phyloP scores from a whole-genome alignment of 2,888 invertebrate species.

The Cephus rjabovi region DNA sequence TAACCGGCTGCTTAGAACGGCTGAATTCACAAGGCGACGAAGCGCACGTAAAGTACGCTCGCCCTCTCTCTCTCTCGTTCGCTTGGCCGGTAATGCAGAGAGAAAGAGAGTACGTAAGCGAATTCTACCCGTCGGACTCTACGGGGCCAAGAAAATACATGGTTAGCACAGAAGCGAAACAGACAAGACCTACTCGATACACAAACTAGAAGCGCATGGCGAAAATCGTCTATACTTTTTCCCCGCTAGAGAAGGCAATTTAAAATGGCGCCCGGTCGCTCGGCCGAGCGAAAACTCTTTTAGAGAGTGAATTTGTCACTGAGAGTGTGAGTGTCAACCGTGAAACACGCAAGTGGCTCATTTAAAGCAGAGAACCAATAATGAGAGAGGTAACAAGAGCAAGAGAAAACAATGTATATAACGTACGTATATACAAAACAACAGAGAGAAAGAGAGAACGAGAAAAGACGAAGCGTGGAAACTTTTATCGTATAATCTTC shows the following conservation, averaged over 20 bases:
- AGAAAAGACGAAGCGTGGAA: not conserved
- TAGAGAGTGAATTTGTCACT: not conserved
- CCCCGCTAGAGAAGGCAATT: not conserved
- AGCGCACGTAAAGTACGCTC: not conserved
- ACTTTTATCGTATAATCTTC: conserved; percentile 2
- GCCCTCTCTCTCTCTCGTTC: not conserved
- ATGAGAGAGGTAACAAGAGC: not conserved
- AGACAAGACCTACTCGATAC: not conserved
- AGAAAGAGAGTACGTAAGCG: not conserved
- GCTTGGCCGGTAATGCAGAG: not conserved
- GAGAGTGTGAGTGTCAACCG: not conserved
- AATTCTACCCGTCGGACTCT: not conserved
- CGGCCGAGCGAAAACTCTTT: not conserved
- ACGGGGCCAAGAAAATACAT: not conserved
- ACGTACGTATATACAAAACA: not conserved
- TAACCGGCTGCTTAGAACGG: not conserved
- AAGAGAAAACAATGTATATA: not conserved
- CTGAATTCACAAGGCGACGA: not conserved
- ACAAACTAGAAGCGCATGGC: not conserved
- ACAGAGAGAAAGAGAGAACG: not conserved
- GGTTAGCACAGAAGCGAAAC: not conserved
- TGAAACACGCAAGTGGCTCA: not conserved
- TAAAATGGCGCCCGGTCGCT: not conserved
- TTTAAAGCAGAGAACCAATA: not conserved
- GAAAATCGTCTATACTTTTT: not conserved